Percentiles rank a stretch among this genome's conserved stretches.
phyloP scores from a whole-genome alignment of 2,113 vertebrate genomes.

The Apus apus region DNA sequence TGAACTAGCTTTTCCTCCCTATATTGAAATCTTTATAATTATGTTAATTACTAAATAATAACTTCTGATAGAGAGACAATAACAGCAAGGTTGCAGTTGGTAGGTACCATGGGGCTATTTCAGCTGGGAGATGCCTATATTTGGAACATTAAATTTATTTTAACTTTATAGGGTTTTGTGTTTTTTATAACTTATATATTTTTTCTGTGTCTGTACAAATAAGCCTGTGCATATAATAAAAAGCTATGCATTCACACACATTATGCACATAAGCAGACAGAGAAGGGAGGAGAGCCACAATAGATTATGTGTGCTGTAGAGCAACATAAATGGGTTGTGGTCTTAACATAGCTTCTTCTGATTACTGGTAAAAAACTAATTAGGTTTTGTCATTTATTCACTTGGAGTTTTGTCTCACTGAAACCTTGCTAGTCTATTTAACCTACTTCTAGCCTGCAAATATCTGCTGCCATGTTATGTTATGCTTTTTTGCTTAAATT shows the following conservation, averaged over 20 bases:
- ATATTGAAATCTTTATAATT: slow-evolving; percentile 57
- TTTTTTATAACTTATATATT: slow-evolving; percentile 24
- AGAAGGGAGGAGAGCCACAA: not conserved
- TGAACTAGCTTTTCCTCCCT: slow-evolving; percentile 40
- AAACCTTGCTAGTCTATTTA: slow-evolving; percentile 75
- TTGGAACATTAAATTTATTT: slow-evolving; percentile 26
- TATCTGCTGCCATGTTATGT: slow-evolving; percentile 76
- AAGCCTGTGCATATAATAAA: not conserved
- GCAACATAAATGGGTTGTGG: slow-evolving; percentile 43
- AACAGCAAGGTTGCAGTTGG: slow-evolving; percentile 4
- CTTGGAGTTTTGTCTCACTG: slow-evolving; percentile 72
- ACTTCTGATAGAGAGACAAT: slow-evolving; percentile 51
- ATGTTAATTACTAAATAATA: slow-evolving; percentile 68
- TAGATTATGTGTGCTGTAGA: slow-evolving; percentile 15
- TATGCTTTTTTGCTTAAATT: slow-evolving; percentile 78
- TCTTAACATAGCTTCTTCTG: slow-evolving; percentile 67
- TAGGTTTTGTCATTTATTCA: slow-evolving; percentile 77
- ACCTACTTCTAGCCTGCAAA: slow-evolving; percentile 74
- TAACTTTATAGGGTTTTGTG: not conserved
- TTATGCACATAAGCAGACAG: not conserved
- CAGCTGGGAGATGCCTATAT: slow-evolving; percentile 51
- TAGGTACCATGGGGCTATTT: slow-evolving; percentile 19
- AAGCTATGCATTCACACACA: not conserved
- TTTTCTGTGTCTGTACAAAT: not conserved
- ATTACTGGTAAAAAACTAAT: slow-evolving; percentile 74